Base-by-base conservation (phyloP, 64 coral and sea anemone genomes). In the Porites lutea region DNA sequence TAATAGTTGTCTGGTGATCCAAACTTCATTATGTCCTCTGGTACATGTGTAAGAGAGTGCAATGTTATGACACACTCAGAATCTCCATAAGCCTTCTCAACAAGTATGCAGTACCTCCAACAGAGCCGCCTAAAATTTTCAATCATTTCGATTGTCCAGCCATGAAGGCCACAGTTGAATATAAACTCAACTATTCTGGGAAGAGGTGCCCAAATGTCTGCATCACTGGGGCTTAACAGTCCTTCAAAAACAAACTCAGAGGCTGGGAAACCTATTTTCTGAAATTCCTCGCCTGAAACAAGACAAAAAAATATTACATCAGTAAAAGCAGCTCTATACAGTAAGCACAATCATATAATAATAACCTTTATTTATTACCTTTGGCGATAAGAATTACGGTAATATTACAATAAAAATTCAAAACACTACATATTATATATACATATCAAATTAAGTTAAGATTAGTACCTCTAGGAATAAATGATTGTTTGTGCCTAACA, bases 211-310 rank as follows among this genome's bases (percentile, higher is more conserved):
- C 93, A 95, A 54, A 78, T 82, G 22, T 95, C 54, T 5, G 60
- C 43, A 23, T 91, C 79, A 69, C 69, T 67, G 11, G 37, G 4
- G 3, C 48, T 18, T 12, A 95, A 46, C 18, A 95, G 65, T 9
- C 75, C 82, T 60, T 73, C 51, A 14, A 95, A 53, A 47, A 95
- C 74, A 86, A 79, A 90, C 58, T 95, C 93, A 18, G 93, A 95
- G 37, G 79, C 72, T 52, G 93, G 93, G 59, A 90, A 95, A 43
- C 57, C 93, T 68, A 95, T 51, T 79, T 95, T 95, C 65, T 95
- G 88, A 37, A 87, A 90, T 72, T 95, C 93, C 65, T 90, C 74
- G 13, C 82, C 93, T 93, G 54, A 60, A 93, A 93, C 5, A 74
- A 49, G 47, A 90, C 15, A 64, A 84, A n/a, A 45, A 13, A 84